Base-by-base conservation (phyloP, 2,113 vertebrate species). In the Nesoenas mayeri region DNA sequence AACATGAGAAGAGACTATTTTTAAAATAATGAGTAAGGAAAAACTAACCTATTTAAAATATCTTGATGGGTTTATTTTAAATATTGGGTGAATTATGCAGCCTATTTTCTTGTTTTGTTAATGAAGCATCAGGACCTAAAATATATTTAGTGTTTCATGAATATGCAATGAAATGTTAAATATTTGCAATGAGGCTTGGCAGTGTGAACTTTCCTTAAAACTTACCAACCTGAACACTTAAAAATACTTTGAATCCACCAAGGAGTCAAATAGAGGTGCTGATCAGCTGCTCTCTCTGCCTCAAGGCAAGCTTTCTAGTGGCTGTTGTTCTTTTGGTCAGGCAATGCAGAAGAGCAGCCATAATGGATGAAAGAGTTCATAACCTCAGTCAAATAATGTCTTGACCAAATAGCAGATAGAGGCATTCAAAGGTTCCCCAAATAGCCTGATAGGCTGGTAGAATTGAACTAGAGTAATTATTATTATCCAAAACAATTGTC, bases 31-130 rank as follows among this genome's bases (percentile, higher is more conserved):
- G 32, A 79, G 20, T 58, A 79, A 50, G 42, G 15, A 24, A 54
- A 57, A 75, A 44, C 13, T 13, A 28, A 40, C 10, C 8, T 69
- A 32, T 88, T 66, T 81, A 83, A 96, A 95, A 88, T 66, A 80
- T 7, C 28, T 79, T 70, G 47, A 65, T 70, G 36, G 22, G 9
- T 85, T 85, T 80, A 57, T 85, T 96, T 92, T 70, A 83, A 74
- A 80, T 81, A 96, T 58, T 92, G 36, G 26, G 51, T 84, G 65
- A 92, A 89, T 91, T 91, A 96, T 92, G 60, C 74, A 93, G 81
- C 6, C 85, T 84, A 50, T 83, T 94, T 95, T 91, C 92, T 93
- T 85, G 85, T 91, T 96, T 91, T 96, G 81, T 94, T 96, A 96
- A 96, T 91, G 90, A 96, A 95, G 66, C 77, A 95, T 91, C 29